phyloP scores from a whole-genome alignment of 2,888 invertebrate species.

The Pterostichus niger region DNA sequence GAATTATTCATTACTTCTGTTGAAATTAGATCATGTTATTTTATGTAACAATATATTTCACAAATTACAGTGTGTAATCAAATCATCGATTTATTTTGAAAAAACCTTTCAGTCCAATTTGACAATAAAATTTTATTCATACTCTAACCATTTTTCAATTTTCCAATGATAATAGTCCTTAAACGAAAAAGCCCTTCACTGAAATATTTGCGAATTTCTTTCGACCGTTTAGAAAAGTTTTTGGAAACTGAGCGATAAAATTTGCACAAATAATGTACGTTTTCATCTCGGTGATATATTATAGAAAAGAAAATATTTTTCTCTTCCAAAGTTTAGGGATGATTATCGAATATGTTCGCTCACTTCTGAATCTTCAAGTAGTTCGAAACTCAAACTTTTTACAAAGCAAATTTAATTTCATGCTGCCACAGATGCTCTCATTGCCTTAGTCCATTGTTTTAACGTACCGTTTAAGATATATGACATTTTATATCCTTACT shows the following conservation, averaged over 20 bases:
- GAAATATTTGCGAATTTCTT: slow-evolving; percentile 29
- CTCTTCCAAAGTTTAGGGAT: slow-evolving; percentile 35
- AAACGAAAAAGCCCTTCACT: slow-evolving; percentile 3
- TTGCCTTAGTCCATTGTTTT: not conserved
- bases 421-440: slow-evolving; percentile 12
- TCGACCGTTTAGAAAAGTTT: slow-evolving; percentile 15
- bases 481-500: not conserved
- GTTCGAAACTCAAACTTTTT: slow-evolving; percentile 44
- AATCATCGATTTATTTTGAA: no score
- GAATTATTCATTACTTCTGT: no score
- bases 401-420: slow-evolving; percentile 49
- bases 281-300: slow-evolving; percentile 46
- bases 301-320: slow-evolving; percentile 57
- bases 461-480: slow-evolving; percentile 8
- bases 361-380: slow-evolving; percentile 54
- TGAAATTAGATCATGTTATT: no score
- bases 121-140: not conserved
- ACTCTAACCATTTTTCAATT: not conserved
- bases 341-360: slow-evolving; percentile 50
- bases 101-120: not conserved
- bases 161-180: slow-evolving; percentile 20
- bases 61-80: no score
- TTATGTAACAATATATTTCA: no score
- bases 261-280: slow-evolving; percentile 55
- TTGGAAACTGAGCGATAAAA: slow-evolving; percentile 19